Base-by-base conservation (phyloP, 2,113 vertebrate species). In the Hydropotes inermis region DNA sequence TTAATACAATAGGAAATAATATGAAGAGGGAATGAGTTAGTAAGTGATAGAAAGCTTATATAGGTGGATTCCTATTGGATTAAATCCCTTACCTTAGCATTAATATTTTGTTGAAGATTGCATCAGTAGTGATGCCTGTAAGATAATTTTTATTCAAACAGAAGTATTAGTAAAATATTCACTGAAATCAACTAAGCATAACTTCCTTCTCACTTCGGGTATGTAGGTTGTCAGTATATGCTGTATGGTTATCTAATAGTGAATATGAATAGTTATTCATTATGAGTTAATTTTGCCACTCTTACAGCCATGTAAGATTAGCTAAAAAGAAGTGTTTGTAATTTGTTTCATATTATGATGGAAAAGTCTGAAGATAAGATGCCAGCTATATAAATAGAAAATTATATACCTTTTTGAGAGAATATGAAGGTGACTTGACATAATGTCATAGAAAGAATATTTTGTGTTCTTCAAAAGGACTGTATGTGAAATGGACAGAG, bases 311-410 rank as follows among this genome's bases (percentile, higher is more conserved):
- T 12, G 19, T 70, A 23, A 70, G 67, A 70, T 70, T 39, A 39
- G 74, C 11, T 27, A 94, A 81, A 27, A 70, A 95, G n/a, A 57
- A 95, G 27, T 43, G 11, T n/a, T 95, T 64, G 3, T 61, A 87
- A 84, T 87, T 58, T 87, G 45, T 43, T 97, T 97, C 28, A 39
- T 57, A 28, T 67, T 94, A 36, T 60, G 30, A 45, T 11, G 67
- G 87, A 70, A 82, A n/a, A 95, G n/a, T 54, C 14, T 11, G 87
- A 97, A 91, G 43, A 83, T 8, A 91, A 86, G n/a, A 17, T 93
- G 3, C 23, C 33, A 50, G 85, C 47, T 25, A 0, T 15, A 3
- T 58, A 60, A 79, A 67, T 7, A 57, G 27, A 25, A 61, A 92
- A 21, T 43, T 27, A 6, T 11, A 3, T 57, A 19, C 21, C 12